Base-by-base conservation (phyloP, 2,797 vertebrate species). In the Platalea minor region DNA sequence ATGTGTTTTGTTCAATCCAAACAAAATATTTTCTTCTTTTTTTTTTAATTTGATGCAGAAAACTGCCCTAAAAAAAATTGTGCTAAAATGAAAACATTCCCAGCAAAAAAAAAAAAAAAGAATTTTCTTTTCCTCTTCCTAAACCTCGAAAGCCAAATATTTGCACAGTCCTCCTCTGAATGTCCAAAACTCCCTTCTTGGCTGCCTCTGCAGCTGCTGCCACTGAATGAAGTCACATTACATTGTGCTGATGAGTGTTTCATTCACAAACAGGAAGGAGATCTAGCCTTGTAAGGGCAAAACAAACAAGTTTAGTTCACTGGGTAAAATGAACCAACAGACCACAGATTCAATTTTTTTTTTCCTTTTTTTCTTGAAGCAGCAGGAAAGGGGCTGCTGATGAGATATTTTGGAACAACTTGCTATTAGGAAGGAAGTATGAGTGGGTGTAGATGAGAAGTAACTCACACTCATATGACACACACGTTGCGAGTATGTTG, bases 341-440 rank as follows among this genome's bases (percentile, higher is more conserved):
- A 92, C 96, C 96, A 95, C 13, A 4, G 68, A 74, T 67, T 91
- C 11, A 21, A 8, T 18, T 54, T 4, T 39, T 67, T 85, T 46
- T 33, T 28, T 16, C 3, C 1, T 41, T 83, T 57, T 72, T 61
- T 79, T 53, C 68, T 94, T 96, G 61, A 91, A 92, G 87, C 45
- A 96, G 87, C 81, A 96, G 97, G 91, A 97, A 96, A 97, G 91
- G 83, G 74, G 72, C 91, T 97, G 96, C 93, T 98, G 97, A 97
- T 68, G 83, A 97, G 97, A 96, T 98, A 97, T 98, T 98, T 98
- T 97, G 95, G 95, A 98, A 98, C 85, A 96, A 97, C 74, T 97
- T 97, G 95, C 86, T 97, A 96, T 97, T 98, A 98, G 97, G 96
- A 98, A 98, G 98, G 97, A 98, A 98, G 97, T 94, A 50, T 92